Evolutionary conservation across 1,140 invertebrate species (phyloP).

Genomic region (Halesus radiatus): DNA sequence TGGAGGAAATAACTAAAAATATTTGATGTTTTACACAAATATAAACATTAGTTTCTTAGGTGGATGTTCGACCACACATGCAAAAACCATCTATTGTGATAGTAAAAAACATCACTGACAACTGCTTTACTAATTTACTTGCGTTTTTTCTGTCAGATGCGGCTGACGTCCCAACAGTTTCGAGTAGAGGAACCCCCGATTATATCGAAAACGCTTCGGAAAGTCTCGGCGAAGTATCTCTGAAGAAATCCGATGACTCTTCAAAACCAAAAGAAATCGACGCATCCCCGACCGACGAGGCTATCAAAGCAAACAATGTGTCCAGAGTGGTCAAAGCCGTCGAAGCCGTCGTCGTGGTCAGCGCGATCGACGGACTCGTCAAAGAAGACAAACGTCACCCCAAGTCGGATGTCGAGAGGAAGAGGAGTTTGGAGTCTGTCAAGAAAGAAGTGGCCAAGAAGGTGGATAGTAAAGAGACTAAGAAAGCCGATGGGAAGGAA

Average conservation of each 20-base stretch:
- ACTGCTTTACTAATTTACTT: too few species aligned
- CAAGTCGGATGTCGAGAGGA: neutral
- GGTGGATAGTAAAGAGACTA: neutral
- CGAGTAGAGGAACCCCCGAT: neutral
- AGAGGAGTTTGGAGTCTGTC: neutral
- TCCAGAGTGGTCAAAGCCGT: neutral
- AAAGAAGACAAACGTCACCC: neutral
- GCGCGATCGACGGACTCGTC: neutral
- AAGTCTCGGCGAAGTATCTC: neutral
- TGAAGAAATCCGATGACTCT: neutral
- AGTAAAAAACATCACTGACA: too few species aligned
- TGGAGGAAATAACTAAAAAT: too few species aligned
- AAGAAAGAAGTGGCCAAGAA: constrained; percentile 5
- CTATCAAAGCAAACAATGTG: neutral
- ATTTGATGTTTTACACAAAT: too few species aligned
- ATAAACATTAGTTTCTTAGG: too few species aligned
- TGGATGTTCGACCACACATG: too few species aligned
- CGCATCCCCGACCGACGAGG: constrained; percentile 3
- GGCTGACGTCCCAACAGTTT: neutral
- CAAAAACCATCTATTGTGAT: too few species aligned
- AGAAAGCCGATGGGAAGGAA: neutral
- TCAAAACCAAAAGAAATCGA: neutral
- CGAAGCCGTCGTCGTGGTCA: constrained; percentile 17
- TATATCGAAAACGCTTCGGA: neutral
- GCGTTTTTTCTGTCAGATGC: neutral